These are phyloP conservation scores for Rhinoderma darwinii DNA, from an alignment of 2,113 vertebrate species.

Conservation along the genomic window DNA sequence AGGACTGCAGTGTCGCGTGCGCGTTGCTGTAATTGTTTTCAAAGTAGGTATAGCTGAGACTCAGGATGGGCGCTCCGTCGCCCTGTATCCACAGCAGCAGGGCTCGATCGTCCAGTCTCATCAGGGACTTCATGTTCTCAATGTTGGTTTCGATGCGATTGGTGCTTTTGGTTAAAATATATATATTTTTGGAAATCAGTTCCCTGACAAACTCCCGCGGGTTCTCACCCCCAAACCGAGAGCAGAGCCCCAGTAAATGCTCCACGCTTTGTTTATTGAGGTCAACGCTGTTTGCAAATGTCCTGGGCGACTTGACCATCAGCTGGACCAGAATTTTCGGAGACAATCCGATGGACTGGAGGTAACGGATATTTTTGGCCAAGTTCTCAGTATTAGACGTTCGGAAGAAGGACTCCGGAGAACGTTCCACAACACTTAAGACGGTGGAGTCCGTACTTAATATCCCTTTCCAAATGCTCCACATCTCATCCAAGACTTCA, in stretches of 20 bases:
- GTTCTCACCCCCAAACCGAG: conserved; percentile 67
- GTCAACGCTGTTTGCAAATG: conserved; percentile 79
- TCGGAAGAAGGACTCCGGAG: conserved; percentile 81
- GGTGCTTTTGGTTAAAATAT: conserved; percentile 79
- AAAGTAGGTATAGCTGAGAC: conserved; percentile 73
- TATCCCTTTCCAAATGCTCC: conserved; percentile 79
- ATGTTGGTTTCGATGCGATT: conserved; percentile 75
- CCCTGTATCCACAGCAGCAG: conserved; percentile 73
- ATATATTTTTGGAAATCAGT: conserved; percentile 77
- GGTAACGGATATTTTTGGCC: conserved; percentile 76
- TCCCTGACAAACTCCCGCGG: conserved; percentile 71
- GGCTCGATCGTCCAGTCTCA: conserved; percentile 70
- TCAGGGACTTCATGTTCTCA: conserved; percentile 67
- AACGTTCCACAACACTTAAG: conserved; percentile 74
- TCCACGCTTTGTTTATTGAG: conserved; percentile 77
- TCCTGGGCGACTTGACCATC: conserved; percentile 74
- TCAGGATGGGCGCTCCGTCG: conserved; percentile 72
- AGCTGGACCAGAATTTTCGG: conserved; percentile 72
- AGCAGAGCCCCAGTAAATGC: conserved; percentile 69
- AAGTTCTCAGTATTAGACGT: conserved; percentile 76
- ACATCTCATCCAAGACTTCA: conserved; percentile 75
- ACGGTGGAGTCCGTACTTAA: conserved; percentile 74
- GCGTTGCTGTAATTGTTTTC: conserved; percentile 72
- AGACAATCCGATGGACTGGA: conserved; percentile 75
- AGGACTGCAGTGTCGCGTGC: conserved; percentile 67